These are phyloP conservation scores for Paradisaea rubra DNA, from an alignment of 2,113 vertebrate genomes.

Conservation along the genomic window DNA sequence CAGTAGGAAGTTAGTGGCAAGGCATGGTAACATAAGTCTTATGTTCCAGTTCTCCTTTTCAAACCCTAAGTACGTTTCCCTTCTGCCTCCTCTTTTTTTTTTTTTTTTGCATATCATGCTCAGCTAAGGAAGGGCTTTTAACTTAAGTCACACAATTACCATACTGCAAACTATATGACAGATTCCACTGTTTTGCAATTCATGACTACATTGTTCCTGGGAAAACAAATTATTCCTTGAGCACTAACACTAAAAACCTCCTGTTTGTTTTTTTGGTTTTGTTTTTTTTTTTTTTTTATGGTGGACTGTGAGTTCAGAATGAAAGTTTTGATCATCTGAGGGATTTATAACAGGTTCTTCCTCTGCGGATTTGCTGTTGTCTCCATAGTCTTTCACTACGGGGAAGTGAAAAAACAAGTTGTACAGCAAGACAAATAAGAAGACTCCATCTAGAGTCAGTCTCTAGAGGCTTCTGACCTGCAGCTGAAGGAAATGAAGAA, in stretches of 20 bases:
- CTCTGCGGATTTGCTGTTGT: neutral
- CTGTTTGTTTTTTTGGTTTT: too few relatives aligned
- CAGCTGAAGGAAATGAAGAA: neutral
- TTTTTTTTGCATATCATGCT: neutral
- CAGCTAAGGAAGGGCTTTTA: neutral
- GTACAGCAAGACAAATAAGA: neutral
- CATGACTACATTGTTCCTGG: neutral
- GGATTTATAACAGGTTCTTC: neutral
- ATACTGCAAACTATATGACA: neutral
- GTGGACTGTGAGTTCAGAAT: neutral
- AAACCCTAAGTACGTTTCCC: neutral
- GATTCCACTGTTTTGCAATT: neutral
- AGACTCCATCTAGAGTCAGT: neutral
- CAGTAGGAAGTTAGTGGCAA: neutral
- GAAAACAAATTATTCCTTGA: neutral
- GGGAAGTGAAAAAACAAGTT: neutral
- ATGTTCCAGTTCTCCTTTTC: neutral
- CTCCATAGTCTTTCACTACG: neutral
- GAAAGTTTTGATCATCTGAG: neutral
- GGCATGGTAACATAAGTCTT: neutral
- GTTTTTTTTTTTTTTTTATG: neutral
- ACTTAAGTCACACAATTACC: neutral
- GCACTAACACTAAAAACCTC: neutral
- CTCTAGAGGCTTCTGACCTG: neutral
- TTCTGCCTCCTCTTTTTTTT: neutral